A percentile compares a stretch with the other conserved stretches of the same genome.
These are phyloP conservation scores for Drosophila pullipes DNA, from an alignment of 2,888 invertebrate genomes.

Conservation along the genomic window DNA sequence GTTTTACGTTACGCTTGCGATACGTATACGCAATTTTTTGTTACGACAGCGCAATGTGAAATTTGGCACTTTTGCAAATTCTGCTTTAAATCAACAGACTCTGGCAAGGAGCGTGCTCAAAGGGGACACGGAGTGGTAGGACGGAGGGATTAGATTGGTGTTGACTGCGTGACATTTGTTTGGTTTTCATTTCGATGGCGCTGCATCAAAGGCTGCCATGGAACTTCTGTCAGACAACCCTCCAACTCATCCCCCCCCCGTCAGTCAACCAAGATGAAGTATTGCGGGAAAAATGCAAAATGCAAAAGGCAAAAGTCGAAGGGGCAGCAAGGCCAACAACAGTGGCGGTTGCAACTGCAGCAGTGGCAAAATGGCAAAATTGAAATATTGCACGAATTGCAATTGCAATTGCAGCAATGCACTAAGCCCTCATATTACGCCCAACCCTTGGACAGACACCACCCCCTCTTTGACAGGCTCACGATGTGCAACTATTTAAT, in stretches of 20 bases:
- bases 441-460: conserved; percentile 4
- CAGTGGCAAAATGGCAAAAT: conserved; percentile 56
- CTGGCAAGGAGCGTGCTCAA: neutral
- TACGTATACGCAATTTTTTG: conserved; percentile 48
- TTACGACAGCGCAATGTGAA: conserved; percentile 35
- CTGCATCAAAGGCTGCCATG: conserved; percentile 64
- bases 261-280: conserved; percentile 16
- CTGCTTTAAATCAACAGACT: conserved; percentile 64
- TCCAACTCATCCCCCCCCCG: neutral
- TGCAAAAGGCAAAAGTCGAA: neutral
- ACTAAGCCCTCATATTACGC: conserved; percentile 34
- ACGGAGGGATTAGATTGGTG: conserved; percentile 20
- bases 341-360: conserved; percentile 16
- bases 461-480: neutral
- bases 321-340: conserved; percentile 23
- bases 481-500: conserved; percentile 73
- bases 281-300: conserved; percentile 19
- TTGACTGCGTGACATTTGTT: conserved; percentile 70
- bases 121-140: neutral
- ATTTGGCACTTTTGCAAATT: conserved; percentile 66
- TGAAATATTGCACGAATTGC: conserved; percentile 75
- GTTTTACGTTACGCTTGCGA: conserved; percentile 28
- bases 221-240: conserved; percentile 35
- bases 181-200: conserved; percentile 71
- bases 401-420: conserved; percentile 73